Conservation (phyloP, 1,140 invertebrate genomes). For the Drosophila leontia region DNA sequence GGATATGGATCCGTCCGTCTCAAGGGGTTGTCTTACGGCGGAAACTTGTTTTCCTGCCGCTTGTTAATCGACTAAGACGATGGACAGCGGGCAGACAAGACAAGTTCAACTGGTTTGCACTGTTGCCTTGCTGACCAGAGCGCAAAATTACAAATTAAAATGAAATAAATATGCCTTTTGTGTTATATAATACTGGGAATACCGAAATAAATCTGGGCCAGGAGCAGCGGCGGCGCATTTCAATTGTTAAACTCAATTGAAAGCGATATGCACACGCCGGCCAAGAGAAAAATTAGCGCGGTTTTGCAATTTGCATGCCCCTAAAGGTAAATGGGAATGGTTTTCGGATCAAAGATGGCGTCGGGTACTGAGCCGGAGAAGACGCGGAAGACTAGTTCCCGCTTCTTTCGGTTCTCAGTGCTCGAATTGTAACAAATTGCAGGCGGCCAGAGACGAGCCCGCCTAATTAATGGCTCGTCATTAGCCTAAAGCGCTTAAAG, state of each 20-base stretch:
- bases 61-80: constrained; percentile 65
- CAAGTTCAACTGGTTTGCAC: constrained; percentile 77
- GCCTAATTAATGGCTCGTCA: constrained; percentile 69
- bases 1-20: constrained; percentile 53
- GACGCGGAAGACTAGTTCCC: constrained; percentile 22
- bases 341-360: constrained; percentile 70
- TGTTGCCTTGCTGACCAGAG: constrained; percentile 67
- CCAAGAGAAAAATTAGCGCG: constrained; percentile 72
- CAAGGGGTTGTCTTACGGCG: constrained; percentile 53
- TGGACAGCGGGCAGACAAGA: constrained; percentile 29
- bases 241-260: constrained; percentile 54
- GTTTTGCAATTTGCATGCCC: constrained; percentile 80
- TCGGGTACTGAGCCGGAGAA: constrained; percentile 17
- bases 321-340: constrained; percentile 30
- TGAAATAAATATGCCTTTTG: constrained; percentile 83
- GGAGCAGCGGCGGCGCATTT: constrained; percentile 9
- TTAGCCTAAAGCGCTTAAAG: constrained; percentile 63
- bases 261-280: constrained; percentile 61
- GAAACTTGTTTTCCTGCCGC: constrained; percentile 64
- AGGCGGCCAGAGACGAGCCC: constrained; percentile 6
- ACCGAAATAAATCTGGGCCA: constrained; percentile 43
- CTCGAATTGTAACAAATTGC: constrained; percentile 54
- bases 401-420: constrained; percentile 9
- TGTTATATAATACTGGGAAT: constrained; percentile 66
- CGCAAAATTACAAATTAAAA: constrained; percentile 84